Evolutionary conservation across 2,113 vertebrate species (phyloP).

Genomic region (Ornithorhynchus anatinus): DNA sequence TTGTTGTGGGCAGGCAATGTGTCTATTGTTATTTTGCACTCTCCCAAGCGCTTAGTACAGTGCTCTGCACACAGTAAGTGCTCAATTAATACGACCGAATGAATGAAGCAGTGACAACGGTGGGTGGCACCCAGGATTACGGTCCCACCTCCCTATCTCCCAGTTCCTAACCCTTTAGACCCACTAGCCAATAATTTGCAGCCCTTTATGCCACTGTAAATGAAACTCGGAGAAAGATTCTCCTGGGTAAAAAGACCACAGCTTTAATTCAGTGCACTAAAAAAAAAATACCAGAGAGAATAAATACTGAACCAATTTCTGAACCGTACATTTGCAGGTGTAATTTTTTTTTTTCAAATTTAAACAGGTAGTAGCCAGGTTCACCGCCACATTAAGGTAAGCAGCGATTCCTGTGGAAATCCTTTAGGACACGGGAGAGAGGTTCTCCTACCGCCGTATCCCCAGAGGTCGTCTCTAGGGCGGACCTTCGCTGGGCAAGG

Average conservation of each 20-base stretch:
- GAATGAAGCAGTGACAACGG: background rate
- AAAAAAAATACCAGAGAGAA: too few relatives aligned
- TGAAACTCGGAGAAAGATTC: constrained; percentile 69
- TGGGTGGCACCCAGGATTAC: background rate
- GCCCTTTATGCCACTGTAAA: background rate
- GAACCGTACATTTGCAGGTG: constrained; percentile 44
- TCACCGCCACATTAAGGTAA: constrained; percentile 23
- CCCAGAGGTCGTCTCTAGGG: background rate
- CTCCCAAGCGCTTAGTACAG: background rate
- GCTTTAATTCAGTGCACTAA: constrained; percentile 73
- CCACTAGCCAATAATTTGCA: background rate
- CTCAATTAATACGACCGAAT: too few relatives aligned
- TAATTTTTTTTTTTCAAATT: constrained; percentile 22
- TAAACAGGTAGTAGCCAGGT: background rate
- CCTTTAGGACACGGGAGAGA: background rate
- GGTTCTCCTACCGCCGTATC: background rate
- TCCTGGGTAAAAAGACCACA: constrained; percentile 75
- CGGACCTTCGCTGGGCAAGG: too few relatives aligned
- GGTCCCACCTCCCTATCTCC: background rate
- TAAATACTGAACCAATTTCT: constrained; percentile 76
- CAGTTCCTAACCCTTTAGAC: background rate
- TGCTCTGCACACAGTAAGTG: background rate
- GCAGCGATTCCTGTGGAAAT: constrained; percentile 30
- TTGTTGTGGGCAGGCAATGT: background rate
- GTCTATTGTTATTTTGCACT: background rate